Conservation (phyloP, 2,888 invertebrate species). For the Monochamus alternatus region DNA sequence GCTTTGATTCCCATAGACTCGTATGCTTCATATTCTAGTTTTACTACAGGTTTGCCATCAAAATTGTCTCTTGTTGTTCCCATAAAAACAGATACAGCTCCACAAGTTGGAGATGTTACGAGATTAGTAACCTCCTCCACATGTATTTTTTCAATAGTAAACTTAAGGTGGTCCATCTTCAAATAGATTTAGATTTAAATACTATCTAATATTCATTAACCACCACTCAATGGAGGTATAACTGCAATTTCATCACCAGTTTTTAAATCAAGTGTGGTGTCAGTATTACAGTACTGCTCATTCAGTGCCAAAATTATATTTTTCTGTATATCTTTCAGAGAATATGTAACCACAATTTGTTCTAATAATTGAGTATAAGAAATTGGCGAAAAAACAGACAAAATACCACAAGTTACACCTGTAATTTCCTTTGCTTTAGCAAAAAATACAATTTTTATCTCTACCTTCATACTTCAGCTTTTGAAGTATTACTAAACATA, state of each 20-base stretch:
- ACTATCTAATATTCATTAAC: constrained; percentile 70
- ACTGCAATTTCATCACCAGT: constrained; percentile 89
- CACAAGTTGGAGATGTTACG: constrained; percentile 83
- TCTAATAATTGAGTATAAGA: constrained; percentile 76
- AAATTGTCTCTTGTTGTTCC: constrained; percentile 92
- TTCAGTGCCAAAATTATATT: constrained; percentile 88
- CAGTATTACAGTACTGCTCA: constrained; percentile 81
- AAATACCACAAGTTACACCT: constrained; percentile 75
- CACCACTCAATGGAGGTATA: constrained; percentile 96
- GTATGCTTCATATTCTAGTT: constrained; percentile 94
- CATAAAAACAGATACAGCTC: constrained; percentile 91
- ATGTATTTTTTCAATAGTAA: constrained; percentile 79
- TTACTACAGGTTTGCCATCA: constrained; percentile 87
- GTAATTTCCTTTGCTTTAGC: constrained; percentile 91
- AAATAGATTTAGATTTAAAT: background rate
- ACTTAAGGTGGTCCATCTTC: constrained; percentile 80
- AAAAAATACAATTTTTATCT: constrained; percentile 87
- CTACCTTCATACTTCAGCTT: constrained; percentile 68
- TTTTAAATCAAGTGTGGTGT: constrained; percentile 72
- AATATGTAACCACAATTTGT: constrained; percentile 76
- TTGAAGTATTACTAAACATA: background rate
- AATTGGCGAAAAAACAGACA: constrained; percentile 73
- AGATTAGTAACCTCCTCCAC: constrained; percentile 79
- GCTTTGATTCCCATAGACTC: constrained; percentile 91
- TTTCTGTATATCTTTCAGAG: constrained; percentile 79